These are phyloP conservation scores for Crotalus viridis DNA, from an alignment of 2,113 vertebrate genomes.

Conservation along the genomic window DNA sequence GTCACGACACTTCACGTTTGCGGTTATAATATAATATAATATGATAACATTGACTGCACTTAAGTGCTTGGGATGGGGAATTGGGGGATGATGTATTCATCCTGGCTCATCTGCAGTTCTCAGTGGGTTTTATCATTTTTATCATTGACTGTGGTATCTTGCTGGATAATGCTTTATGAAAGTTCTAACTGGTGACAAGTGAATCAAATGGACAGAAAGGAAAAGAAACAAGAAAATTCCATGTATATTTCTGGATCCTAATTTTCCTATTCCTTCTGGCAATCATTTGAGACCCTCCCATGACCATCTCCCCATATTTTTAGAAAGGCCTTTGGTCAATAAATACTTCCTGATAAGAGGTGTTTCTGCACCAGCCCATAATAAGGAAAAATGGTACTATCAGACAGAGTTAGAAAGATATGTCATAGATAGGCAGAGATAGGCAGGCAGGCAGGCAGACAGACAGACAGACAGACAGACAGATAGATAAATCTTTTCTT, in stretches of 20 bases:
- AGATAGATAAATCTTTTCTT: neutral
- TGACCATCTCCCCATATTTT: slow-evolving; percentile 37
- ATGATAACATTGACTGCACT: neutral
- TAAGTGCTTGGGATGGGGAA: neutral
- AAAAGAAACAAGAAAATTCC: neutral
- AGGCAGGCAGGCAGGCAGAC: neutral
- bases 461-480: slow-evolving; percentile 20
- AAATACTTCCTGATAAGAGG: slow-evolving; percentile 30
- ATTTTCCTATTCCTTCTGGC: neutral
- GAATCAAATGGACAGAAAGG: neutral
- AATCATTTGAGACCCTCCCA: slow-evolving; percentile 6
- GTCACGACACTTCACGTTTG: no score
- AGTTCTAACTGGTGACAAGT: neutral
- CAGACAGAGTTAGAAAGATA: slow-evolving; percentile 36
- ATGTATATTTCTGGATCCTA: neutral
- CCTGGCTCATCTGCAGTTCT: neutral
- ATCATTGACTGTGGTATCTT: neutral
- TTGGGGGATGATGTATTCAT: neutral
- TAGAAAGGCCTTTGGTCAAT: slow-evolving; percentile 59
- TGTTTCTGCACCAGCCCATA: slow-evolving; percentile 41
- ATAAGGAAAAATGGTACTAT: slow-evolving; percentile 44
- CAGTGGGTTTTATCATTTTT: neutral
- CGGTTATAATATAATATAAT: neutral
- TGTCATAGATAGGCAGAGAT: neutral
- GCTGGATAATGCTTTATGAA: neutral